Evolutionary conservation across 2,113 vertebrate species (phyloP), one percentile per base, ranked within the genome.

Genomic region (Galemys pyrenaicus): DNA sequence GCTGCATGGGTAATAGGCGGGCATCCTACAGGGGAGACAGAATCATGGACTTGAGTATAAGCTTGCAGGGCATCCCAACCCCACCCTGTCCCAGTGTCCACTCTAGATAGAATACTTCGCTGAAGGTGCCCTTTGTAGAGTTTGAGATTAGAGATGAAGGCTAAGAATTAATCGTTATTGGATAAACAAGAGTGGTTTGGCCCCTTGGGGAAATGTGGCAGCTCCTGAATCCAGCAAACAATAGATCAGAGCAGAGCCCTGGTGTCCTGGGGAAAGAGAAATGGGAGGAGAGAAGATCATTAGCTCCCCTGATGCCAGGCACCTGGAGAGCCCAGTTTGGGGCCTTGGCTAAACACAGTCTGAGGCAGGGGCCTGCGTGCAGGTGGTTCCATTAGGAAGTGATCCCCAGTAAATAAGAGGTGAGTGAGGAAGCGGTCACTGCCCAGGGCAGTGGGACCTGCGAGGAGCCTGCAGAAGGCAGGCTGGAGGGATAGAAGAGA

Each of bases 131-230:
- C 70, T 58, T 68, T 95, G 67, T 41, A 39, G n/a, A 16, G 75
- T 60, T 91, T 19, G 24, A 91, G 65, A 39, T 37, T 77, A 15
- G 44, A 80, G 49, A 44, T 67, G 82, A 89, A 70, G 70, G 84
- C 89, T 32, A 37, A 87, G 71, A 84, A 96, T 92, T 74, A 70
- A 86, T 77, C 80, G 73, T 81, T 95, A 85, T 37, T 96, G 80
- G 93, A 46, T 97, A 97, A 97, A 97, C 96, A 97, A 96, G 93
- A 89, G 83, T 78, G 80, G 81, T 62, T 93, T 86, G 93, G 26
- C 32, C 46, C 96, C 32, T 75, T 24, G 28, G 89, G 68, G 89
- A 85, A 74, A 80, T 24, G 39, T 3, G 9, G 85, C 13, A 62
- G 70, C 93, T 96, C 87, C 92, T 78, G 90, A 94, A 93, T 51